Percentiles rank a stretch among this genome's conserved stretches.
Conservation (phyloP, 2,797 vertebrate genomes). For the Eulemur albifrons region DNA sequence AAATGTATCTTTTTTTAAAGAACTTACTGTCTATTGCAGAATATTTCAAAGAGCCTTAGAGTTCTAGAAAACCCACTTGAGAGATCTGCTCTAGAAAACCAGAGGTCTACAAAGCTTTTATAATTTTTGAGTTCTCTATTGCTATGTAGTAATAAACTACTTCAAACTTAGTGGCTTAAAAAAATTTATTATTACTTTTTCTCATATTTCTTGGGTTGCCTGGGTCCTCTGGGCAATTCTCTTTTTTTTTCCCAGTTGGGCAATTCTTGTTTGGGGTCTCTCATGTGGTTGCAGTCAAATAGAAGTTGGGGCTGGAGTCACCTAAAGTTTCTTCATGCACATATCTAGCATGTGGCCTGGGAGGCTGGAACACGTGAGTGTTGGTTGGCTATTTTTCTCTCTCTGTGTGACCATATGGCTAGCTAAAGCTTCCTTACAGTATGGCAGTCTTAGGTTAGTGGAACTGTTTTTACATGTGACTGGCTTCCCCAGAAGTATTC, state of each 20-base stretch:
- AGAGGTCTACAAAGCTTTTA: neutral
- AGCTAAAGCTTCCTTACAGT: neutral
- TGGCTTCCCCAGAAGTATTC: neutral
- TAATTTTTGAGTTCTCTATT: neutral
- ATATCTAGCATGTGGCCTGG: neutral
- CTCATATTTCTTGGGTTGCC: neutral
- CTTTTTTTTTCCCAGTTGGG: neutral
- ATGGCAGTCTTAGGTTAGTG: neutral
- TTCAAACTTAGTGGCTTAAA: neutral
- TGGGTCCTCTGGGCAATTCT: neutral
- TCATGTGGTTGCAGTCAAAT: neutral
- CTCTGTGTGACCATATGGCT: neutral
- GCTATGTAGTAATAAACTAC: neutral
- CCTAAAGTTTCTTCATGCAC: neutral
- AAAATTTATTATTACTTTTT: neutral
- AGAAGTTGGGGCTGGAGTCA: neutral
- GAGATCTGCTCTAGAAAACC: neutral
- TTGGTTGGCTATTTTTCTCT: neutral
- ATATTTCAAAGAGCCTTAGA: neutral
- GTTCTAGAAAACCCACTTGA: neutral
- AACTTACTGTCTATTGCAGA: neutral
- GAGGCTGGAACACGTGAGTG: neutral
- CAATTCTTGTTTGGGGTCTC: neutral
- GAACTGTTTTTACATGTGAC: neutral
- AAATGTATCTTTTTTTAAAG: neutral